Base-by-base conservation (phyloP, 1,140 invertebrate species). In the Apis mellifera region DNA sequence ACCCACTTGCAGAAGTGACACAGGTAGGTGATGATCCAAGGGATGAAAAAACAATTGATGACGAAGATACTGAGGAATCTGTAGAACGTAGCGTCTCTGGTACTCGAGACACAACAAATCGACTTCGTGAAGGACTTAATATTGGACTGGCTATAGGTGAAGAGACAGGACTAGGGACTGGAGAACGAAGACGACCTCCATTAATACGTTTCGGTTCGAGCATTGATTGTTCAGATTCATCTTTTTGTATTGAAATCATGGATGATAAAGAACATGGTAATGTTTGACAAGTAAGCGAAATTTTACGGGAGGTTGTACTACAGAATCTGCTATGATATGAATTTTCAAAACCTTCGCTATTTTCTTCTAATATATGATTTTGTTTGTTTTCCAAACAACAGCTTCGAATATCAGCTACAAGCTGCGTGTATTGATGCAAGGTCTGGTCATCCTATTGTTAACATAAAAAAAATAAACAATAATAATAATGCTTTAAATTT, bases 101-200 rank as follows among this genome's bases (percentile, higher is more conserved):
- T 12, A 96, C 95, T 26, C 95, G 93, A 32, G 95, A 95, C 5
- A 96, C 95, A 76, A 95, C 94, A 86, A 96, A 96, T 42, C 95
- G 94, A 88, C 93, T 94, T 76, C 95, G 93, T 66, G 95, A 96
- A 42, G 95, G 94, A 74, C 94, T 94, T 15, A 95, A 95, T 78
- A 95, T 94, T 42, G 96, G 96, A 91, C 95, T 96, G 80, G 96
- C 95, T 82, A 96, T 95, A 42, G 96, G 96, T 59, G 96, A 96
- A 72, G 96, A 95, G 82, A 95, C 95, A 69, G 96, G 96, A 86
- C 95, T 96, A 48, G 96, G 96, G 71, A 95, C 95, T 65, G 96
- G 96, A 74, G 96, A 96, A 79, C 96, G 95, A 79, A 96, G 93
- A 69, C 96, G 94, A 52, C 95, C 94, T 62, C 95, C 94, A 57